Evolutionary conservation across 2,797 vertebrate genomes (phyloP).

Genomic region (Poecile montanus): DNA sequence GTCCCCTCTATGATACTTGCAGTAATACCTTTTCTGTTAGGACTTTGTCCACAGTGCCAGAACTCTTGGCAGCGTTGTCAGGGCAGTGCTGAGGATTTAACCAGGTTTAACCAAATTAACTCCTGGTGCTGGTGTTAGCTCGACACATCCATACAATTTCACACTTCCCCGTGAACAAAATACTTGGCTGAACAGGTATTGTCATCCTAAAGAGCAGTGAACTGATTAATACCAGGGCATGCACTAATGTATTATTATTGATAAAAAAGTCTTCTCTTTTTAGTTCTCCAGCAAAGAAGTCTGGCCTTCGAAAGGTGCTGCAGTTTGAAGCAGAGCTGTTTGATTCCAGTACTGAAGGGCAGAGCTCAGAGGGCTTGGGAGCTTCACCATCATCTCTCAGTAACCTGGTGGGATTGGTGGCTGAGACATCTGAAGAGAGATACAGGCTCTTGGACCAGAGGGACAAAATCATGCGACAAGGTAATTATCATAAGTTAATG

Average conservation of each 20-base stretch:
- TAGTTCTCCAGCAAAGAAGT: slow-evolving; percentile 87
- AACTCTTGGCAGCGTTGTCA: not conserved
- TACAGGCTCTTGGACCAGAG: slow-evolving; percentile 92
- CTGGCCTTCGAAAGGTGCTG: slow-evolving; percentile 77
- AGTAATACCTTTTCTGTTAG: not conserved
- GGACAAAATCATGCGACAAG: slow-evolving; percentile 93
- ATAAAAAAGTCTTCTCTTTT: not conserved
- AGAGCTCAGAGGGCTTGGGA: slow-evolving; percentile 72
- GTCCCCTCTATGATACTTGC: not conserved
- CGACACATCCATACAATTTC: accelerated
- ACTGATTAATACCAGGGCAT: not conserved
- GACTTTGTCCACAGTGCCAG: not conserved
- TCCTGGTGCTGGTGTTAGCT: not conserved
- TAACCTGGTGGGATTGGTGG: slow-evolving; percentile 83
- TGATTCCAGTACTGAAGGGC: slow-evolving; percentile 76
- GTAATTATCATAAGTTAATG: slow-evolving; percentile 60
- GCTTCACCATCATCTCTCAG: slow-evolving; percentile 77
- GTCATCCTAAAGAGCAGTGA: not conserved
- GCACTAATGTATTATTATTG: not conserved
- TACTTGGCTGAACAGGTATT: not conserved
- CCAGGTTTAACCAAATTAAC: not conserved
- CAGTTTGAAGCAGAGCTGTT: slow-evolving; percentile 84
- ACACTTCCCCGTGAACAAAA: not conserved
- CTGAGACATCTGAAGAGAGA: slow-evolving; percentile 91
- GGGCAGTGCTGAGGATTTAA: not conserved